phyloP scores from a whole-genome alignment of 2,797 vertebrate species.

The Lutjanus argentimaculatus region DNA sequence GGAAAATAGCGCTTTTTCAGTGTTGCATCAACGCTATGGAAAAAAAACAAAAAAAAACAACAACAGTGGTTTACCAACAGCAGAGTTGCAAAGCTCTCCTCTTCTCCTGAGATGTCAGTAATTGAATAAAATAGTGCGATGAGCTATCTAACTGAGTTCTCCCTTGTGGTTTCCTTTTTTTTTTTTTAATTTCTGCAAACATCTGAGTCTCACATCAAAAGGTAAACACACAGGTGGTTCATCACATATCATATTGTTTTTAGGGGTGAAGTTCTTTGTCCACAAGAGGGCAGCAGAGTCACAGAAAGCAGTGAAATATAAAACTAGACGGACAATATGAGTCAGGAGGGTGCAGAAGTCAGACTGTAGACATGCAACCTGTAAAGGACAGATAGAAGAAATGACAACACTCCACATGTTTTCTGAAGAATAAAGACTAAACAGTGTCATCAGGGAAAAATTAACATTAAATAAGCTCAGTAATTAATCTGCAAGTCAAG shows the following conservation, averaged over 20 bases:
- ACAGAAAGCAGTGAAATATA: not conserved
- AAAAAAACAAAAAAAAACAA: slow-evolving; percentile 85
- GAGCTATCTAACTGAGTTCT: slow-evolving; percentile 75
- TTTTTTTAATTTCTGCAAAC: not conserved
- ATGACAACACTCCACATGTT: not conserved
- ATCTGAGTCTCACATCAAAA: not conserved
- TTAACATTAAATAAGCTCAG: not conserved
- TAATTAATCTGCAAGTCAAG: not conserved
- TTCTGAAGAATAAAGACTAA: not conserved
- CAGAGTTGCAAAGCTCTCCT: slow-evolving; percentile 91
- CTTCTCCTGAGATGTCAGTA: slow-evolving; percentile 95
- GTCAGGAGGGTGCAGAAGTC: not conserved
- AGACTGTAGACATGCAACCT: not conserved
- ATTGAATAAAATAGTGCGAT: slow-evolving; percentile 93
- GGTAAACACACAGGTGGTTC: not conserved
- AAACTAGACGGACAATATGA: too few species aligned
- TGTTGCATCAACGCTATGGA: slow-evolving; percentile 96
- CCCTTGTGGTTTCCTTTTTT: slow-evolving; percentile 43
- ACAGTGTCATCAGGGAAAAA: not conserved
- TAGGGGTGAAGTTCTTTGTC: not conserved
- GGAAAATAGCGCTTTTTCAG: slow-evolving; percentile 94
- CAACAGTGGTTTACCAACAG: slow-evolving; percentile 87
- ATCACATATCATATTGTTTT: not conserved
- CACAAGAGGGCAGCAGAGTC: slow-evolving; percentile 62
- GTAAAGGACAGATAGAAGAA: not conserved